Evolutionary conservation across 2,113 vertebrate species (phyloP).

Genomic region (Sylvietta virens): DNA sequence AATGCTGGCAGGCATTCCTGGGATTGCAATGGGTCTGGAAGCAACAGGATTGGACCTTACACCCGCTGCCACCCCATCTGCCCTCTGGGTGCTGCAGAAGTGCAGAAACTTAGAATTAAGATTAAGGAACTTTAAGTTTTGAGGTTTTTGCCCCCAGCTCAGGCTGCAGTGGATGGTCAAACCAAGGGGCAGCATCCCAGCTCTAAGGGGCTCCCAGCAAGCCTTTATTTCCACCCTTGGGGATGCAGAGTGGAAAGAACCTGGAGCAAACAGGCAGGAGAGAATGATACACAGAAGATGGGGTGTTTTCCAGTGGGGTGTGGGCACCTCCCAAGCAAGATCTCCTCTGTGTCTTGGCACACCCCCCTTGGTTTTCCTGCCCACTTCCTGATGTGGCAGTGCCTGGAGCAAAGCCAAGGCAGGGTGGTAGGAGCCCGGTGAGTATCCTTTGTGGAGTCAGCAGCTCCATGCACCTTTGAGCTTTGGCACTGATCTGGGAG

Average conservation of each 20-base stretch:
- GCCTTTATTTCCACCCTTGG: not conserved
- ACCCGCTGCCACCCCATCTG: fast-evolving
- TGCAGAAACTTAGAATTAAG: not conserved
- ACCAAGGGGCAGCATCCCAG: not conserved
- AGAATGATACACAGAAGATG: not conserved
- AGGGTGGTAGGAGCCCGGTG: fast-evolving
- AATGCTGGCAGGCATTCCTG: not conserved
- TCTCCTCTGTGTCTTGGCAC: not conserved
- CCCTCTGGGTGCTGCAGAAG: not conserved
- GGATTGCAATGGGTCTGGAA: fast-evolving
- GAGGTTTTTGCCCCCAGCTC: not conserved
- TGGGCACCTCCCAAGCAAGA: not conserved
- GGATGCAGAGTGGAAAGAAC: slow-evolving; percentile 7
- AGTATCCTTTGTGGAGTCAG: not conserved
- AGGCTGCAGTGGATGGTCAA: not conserved
- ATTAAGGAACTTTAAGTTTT: not conserved
- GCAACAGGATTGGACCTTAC: fast-evolving
- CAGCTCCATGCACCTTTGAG: fast-evolving
- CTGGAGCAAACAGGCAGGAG: slow-evolving; percentile 40
- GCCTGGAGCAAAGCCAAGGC: not conserved
- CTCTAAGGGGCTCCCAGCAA: not conserved
- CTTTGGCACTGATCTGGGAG: not conserved
- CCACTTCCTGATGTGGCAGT: fast-evolving
- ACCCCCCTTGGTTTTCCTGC: fast-evolving
- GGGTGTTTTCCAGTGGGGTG: not conserved